These are phyloP conservation scores for Aphaenogaster floridana DNA, from an alignment of 1,140 invertebrate species.

Conservation along the genomic window DNA sequence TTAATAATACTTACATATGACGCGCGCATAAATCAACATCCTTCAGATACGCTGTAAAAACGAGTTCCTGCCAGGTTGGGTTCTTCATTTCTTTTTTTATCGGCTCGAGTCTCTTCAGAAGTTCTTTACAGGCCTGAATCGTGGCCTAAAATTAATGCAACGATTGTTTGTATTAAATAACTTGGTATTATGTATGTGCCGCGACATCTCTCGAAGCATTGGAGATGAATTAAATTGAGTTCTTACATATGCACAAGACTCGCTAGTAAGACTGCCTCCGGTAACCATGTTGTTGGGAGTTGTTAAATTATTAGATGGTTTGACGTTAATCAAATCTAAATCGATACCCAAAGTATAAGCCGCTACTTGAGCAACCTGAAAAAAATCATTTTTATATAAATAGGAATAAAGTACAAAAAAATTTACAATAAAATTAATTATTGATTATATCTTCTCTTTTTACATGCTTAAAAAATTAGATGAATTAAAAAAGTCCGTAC, in stretches of 20 bases:
- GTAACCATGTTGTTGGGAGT: conserved; percentile 90
- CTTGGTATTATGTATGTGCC: neutral
- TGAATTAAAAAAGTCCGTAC: no score
- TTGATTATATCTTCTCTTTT: neutral
- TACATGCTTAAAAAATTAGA: neutral
- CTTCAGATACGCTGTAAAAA: conserved; percentile 87
- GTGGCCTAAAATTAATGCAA: conserved; percentile 87
- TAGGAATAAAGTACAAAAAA: neutral
- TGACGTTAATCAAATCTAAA: conserved; percentile 90
- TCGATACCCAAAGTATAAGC: conserved; percentile 92
- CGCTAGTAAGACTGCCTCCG: conserved; percentile 92
- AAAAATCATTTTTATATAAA: neutral
- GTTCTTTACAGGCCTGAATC: conserved; percentile 89
- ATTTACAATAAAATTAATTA: conserved; percentile 5
- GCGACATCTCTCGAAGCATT: neutral
- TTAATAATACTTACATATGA: conserved; percentile 87
- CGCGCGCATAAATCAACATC: conserved; percentile 90
- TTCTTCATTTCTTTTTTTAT: conserved; percentile 88
- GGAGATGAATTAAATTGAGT: neutral
- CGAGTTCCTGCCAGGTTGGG: conserved; percentile 90
- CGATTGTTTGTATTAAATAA: neutral
- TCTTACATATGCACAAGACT: conserved; percentile 89
- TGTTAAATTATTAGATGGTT: conserved; percentile 89
- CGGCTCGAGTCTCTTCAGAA: conserved; percentile 89
- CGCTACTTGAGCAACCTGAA: conserved; percentile 92